phyloP scores from a whole-genome alignment of 2,888 invertebrate genomes.

The Asteroscopus sphinx region DNA sequence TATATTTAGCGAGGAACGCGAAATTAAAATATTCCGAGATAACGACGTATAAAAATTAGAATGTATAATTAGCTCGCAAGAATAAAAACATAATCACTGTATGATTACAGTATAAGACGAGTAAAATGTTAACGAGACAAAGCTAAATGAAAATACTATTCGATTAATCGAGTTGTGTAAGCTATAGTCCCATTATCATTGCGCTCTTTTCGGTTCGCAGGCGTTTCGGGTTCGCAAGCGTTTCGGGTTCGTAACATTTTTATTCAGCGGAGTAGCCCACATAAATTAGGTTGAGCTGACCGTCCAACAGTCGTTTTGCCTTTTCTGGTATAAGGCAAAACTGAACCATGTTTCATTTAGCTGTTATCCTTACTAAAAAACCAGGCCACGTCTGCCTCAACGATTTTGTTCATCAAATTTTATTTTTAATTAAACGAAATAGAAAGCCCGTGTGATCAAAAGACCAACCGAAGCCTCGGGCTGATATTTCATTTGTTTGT shows the following conservation, averaged over 20 bases:
- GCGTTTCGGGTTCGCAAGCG: constrained; percentile 51
- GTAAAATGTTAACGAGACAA: constrained; percentile 27
- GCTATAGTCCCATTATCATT: constrained; percentile 56
- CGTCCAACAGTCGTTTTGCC: constrained; percentile 49
- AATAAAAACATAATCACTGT: constrained; percentile 20
- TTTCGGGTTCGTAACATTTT: constrained; percentile 60
- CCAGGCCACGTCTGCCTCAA: constrained; percentile 12
- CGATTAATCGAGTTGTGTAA: constrained; percentile 47
- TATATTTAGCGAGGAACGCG: constrained; percentile 35
- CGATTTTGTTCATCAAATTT: constrained; percentile 30
- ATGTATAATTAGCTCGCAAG: constrained; percentile 46
- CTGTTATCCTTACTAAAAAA: constrained; percentile 53
- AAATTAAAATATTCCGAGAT: constrained; percentile 42
- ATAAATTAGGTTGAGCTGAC: constrained; percentile 64
- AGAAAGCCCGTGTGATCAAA: constrained; percentile 40
- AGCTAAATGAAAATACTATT: too few relatives aligned
- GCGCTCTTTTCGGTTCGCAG: constrained; percentile 52
- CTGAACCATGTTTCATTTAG: constrained; percentile 58
- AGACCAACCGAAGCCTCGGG: constrained; percentile 28
- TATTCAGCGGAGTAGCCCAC: constrained; percentile 58
- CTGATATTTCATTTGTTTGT: constrained; percentile 41
- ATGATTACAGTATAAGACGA: constrained; percentile 20
- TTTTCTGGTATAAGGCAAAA: constrained; percentile 51
- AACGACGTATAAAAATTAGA: constrained; percentile 41
- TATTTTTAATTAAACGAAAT: constrained; percentile 40